These are phyloP conservation scores for Conistra vaccinii DNA, from an alignment of 2,888 invertebrate species.

Conservation along the genomic window DNA sequence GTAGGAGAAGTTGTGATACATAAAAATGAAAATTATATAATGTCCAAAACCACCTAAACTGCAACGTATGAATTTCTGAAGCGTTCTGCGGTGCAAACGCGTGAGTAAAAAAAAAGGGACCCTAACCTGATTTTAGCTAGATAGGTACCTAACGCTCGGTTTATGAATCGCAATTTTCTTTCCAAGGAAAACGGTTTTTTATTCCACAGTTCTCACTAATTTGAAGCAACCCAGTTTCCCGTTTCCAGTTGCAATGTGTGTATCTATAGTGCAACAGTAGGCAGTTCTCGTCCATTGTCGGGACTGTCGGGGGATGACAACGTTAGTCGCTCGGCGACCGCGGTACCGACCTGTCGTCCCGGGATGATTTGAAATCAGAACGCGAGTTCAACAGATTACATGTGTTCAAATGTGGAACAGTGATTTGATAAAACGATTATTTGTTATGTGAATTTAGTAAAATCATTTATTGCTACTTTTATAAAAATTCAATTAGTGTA, in stretches of 20 bases:
- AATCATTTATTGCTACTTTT: conserved; percentile 1
- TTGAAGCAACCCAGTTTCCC: conserved; percentile 73
- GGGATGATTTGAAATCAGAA: conserved; percentile 54
- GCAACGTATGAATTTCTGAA: not conserved
- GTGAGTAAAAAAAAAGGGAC: conserved; percentile 8
- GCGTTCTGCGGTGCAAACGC: not conserved
- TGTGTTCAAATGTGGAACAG: conserved; percentile 36
- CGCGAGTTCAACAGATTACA: conserved; percentile 41
- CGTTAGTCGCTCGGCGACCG: conserved; percentile 76
- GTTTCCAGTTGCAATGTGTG: conserved; percentile 68
- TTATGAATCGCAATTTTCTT: conserved; percentile 61
- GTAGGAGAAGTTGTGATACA: no score
- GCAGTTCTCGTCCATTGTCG: conserved; percentile 69
- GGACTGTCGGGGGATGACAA: conserved; percentile 53
- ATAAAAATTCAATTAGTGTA: conserved; percentile 1
- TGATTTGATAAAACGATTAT: conserved; percentile 32
- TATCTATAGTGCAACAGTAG: conserved; percentile 68
- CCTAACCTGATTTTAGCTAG: conserved; percentile 29
- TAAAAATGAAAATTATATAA: not conserved
- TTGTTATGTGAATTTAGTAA: conserved; percentile 3
- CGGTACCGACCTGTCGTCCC: conserved; percentile 70
- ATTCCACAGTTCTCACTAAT: conserved; percentile 69
- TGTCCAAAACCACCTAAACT: not conserved
- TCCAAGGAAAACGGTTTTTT: conserved; percentile 55
- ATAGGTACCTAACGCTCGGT: conserved; percentile 46